phyloP scores from a whole-genome alignment of 2,113 vertebrate species.

The Lepisosteus osseus region DNA sequence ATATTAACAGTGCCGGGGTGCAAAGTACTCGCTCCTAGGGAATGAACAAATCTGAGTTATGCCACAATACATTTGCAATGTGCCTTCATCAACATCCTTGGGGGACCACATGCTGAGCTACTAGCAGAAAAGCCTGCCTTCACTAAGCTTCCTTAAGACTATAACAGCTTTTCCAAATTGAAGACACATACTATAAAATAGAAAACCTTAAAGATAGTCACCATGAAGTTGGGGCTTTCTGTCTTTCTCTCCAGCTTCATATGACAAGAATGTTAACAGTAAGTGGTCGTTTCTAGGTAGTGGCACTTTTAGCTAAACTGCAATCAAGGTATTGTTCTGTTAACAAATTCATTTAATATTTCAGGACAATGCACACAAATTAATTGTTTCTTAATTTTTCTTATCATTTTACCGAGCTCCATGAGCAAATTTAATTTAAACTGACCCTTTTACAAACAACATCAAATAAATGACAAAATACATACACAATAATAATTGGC shows the following conservation, averaged over 20 bases:
- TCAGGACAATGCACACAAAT: too few relatives aligned
- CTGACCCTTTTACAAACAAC: too few relatives aligned
- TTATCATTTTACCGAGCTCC: too few relatives aligned
- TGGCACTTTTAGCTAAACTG: too few relatives aligned
- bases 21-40: conserved; percentile 10
- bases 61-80: conserved; percentile 8
- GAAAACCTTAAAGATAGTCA: neutral
- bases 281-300: too few relatives aligned
- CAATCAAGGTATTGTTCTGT: too few relatives aligned
- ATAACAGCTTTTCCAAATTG: neutral
- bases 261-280: neutral
- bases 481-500: too few relatives aligned
- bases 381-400: too few relatives aligned
- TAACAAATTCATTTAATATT: too few relatives aligned
- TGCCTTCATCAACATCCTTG: conserved; percentile 9
- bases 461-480: too few relatives aligned
- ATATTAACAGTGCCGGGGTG: neutral
- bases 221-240: neutral
- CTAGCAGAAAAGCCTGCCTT: neutral
- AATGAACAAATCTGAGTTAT: neutral
- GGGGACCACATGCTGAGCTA: conserved; percentile 3
- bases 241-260: neutral
- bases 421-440: too few relatives aligned
- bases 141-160: neutral
- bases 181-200: neutral